These are phyloP conservation scores for Idaea biselata DNA, from an alignment of 2,888 invertebrate genomes.

Conservation along the genomic window DNA sequence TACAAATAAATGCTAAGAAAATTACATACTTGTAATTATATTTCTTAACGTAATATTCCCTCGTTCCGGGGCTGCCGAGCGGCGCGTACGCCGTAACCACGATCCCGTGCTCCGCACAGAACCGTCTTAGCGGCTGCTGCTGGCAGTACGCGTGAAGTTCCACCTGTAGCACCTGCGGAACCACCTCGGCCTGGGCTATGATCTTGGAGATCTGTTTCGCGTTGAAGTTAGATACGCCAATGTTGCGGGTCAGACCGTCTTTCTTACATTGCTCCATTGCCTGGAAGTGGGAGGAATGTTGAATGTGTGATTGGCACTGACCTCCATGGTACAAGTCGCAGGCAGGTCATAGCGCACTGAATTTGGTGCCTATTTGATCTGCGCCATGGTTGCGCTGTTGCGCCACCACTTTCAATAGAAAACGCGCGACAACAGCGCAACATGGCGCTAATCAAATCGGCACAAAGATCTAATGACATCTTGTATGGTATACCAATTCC, in stretches of 20 bases:
- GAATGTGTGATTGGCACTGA: too few relatives aligned
- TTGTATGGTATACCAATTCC: too few relatives aligned
- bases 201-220: slow-evolving; percentile 83
- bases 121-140: slow-evolving; percentile 82
- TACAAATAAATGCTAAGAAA: neutral
- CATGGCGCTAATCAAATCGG: too few relatives aligned
- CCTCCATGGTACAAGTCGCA: too few relatives aligned
- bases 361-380: too few relatives aligned
- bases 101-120: slow-evolving; percentile 83
- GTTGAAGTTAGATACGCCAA: slow-evolving; percentile 91
- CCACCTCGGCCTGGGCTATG: slow-evolving; percentile 80
- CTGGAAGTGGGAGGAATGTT: slow-evolving; percentile 51
- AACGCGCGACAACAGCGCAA: too few relatives aligned
- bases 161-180: slow-evolving; percentile 86
- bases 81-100: slow-evolving; percentile 86
- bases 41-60: slow-evolving; percentile 81
- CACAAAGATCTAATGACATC: too few relatives aligned
- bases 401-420: too few relatives aligned
- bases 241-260: slow-evolving; percentile 83
- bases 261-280: slow-evolving; percentile 86
- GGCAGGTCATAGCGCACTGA: too few relatives aligned
- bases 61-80: slow-evolving; percentile 86
- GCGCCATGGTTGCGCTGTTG: too few relatives aligned
- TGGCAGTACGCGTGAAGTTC: slow-evolving; percentile 90
- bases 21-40: slow-evolving; percentile 81